Percentiles rank a stretch among this genome's conserved stretches.
Conservation (phyloP, 2,797 vertebrate genomes). For the Gymnopithys bicolor region DNA sequence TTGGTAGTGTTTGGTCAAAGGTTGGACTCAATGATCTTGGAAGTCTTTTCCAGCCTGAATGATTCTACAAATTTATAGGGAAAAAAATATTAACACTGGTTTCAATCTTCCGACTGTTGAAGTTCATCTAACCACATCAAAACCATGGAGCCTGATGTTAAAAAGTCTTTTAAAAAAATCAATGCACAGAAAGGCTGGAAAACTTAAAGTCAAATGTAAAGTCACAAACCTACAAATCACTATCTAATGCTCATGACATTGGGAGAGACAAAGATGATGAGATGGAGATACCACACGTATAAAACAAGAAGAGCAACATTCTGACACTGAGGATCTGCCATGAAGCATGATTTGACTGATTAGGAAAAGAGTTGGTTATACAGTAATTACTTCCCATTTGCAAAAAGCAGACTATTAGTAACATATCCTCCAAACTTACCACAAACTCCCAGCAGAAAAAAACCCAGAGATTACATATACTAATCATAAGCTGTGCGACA, state of each 20-base stretch:
- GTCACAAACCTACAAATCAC: background rate
- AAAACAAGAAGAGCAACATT: background rate
- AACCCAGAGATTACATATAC: background rate
- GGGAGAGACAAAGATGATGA: background rate
- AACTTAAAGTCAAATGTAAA: background rate
- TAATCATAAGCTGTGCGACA: background rate
- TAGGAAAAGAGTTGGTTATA: background rate
- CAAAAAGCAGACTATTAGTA: background rate
- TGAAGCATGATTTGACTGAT: background rate
- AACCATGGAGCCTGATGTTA: background rate
- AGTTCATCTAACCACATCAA: background rate
- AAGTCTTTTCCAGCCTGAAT: background rate
- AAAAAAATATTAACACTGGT: background rate
- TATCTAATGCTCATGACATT: background rate
- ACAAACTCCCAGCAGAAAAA: background rate
- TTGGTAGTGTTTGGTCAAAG: background rate
- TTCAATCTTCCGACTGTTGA: background rate
- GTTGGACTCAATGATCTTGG: background rate
- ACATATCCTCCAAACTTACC: background rate
- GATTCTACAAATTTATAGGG: background rate
- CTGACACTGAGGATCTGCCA: background rate
- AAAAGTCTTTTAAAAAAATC: background rate
- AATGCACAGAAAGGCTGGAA: accelerated
- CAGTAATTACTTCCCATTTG: background rate
- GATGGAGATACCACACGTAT: background rate